These are phyloP conservation scores for Lampropteryx suffumata DNA, from an alignment of 2,888 invertebrate species.

Conservation along the genomic window DNA sequence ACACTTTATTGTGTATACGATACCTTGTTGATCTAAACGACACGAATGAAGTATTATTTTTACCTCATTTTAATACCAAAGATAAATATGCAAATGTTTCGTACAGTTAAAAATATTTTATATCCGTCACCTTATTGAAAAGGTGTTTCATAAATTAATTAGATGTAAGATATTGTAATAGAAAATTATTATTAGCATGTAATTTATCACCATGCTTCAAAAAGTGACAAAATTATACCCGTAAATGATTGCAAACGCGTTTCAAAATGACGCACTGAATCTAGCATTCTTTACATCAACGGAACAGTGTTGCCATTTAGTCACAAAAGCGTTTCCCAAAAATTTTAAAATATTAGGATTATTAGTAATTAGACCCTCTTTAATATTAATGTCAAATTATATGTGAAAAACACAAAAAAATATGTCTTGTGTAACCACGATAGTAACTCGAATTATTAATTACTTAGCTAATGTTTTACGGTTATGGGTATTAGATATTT, in stretches of 20 bases:
- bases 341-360: not conserved
- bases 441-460: conserved; percentile 31
- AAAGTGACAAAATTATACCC: not conserved
- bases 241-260: not conserved
- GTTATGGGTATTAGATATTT: conserved; percentile 15
- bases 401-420: conserved; percentile 23
- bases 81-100: conserved; percentile 30
- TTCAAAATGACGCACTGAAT: too few relatives aligned
- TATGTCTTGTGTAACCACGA: conserved; percentile 20
- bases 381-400: conserved; percentile 19
- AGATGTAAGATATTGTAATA: conserved; percentile 12
- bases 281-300: not conserved
- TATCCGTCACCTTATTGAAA: conserved; percentile 12
- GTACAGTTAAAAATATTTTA: conserved; percentile 20
- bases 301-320: not conserved
- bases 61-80: conserved; percentile 27
- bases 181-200: conserved; percentile 5
- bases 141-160: conserved; percentile 19
- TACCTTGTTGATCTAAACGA: not conserved
- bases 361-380: conserved; percentile 6
- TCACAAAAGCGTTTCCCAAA: not conserved
- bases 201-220: not conserved
- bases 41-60: conserved; percentile 16
- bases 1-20: not conserved
- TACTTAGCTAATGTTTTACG: conserved; percentile 17